These are phyloP conservation scores for Cettia cetti DNA, from an alignment of 2,113 vertebrate genomes.

Conservation along the genomic window DNA sequence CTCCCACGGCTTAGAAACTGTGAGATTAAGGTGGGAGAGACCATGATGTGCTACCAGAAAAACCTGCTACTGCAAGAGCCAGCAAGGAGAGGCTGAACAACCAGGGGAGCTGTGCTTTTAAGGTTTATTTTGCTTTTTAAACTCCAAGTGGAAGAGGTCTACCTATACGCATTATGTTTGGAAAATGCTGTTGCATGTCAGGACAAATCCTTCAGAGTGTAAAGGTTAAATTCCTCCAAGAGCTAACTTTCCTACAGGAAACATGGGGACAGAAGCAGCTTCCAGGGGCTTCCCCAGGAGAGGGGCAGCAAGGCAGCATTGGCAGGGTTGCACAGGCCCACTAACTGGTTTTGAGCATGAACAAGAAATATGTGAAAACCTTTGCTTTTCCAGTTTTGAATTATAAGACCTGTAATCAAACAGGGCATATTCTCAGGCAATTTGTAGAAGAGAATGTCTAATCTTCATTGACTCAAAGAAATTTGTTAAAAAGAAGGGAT, in stretches of 20 bases:
- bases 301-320: not conserved
- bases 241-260: not conserved
- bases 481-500: not conserved
- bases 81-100: not conserved
- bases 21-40: not conserved
- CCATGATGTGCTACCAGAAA: not conserved
- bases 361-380: not conserved
- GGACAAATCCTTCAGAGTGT: not conserved
- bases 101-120: rapidly evolving
- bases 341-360: not conserved
- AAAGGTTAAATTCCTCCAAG: not conserved
- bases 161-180: not conserved
- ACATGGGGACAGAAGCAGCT: not conserved
- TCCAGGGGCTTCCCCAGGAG: not conserved
- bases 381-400: not conserved
- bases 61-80: not conserved
- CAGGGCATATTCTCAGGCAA: not conserved
- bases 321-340: not conserved
- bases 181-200: not conserved
- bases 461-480: not conserved
- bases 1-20: not conserved
- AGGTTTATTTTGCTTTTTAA: not conserved
- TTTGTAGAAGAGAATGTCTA: not conserved
- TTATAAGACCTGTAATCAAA: not conserved
- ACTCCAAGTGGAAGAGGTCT: not conserved